Evolutionary conservation across 2,888 invertebrate species (phyloP), one percentile per base, ranked within the genome.

Genomic region (Encarsia formosa): DNA sequence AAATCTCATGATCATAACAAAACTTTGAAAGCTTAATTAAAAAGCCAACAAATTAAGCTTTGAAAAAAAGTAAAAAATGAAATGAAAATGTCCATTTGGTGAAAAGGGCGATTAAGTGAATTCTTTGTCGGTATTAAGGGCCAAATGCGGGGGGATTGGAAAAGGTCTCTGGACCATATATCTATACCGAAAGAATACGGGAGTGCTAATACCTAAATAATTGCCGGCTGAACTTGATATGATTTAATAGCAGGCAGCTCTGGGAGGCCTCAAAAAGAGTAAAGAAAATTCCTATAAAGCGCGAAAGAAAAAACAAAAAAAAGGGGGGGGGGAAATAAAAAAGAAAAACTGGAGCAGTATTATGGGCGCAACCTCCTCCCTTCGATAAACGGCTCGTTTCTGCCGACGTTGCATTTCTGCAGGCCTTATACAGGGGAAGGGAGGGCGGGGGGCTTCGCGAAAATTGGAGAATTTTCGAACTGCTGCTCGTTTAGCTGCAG

Each of bases 151-250:
- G 8, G 35, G 41, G 45, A 46, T 37, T 8, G 38, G 38, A 34
- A 29, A 45, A 45, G n/a, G n/a, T n/a, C n/a, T n/a, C n/a, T n/a
- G n/a, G n/a, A n/a, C n/a, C n/a, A n/a, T n/a, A n/a, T n/a, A n/a
- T n/a, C n/a, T n/a, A 41, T 22, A 29, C 35, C 34, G 9, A n/a
- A n/a, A n/a, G 41, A 38, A 32, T 38, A 37, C 31, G 43, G 34
- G 58, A 67, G 64, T 63, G 64, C 61, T 69, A 68, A 68, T 69
- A 64, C 64, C 63, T 64, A 64, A 69, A 69, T 69, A 68, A 69
- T 69, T 67, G 68, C 66, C 60, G 64, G 63, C 65, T 67, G 66
- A 65, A 65, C 62, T 62, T 65, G 66, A 67, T 68, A 67, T 66
- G 67, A 68, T 68, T 68, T 67, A 68, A 66, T 64, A 61, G 61